Base-by-base conservation (phyloP, 2,797 vertebrate species). In the Diplodus sargus region DNA sequence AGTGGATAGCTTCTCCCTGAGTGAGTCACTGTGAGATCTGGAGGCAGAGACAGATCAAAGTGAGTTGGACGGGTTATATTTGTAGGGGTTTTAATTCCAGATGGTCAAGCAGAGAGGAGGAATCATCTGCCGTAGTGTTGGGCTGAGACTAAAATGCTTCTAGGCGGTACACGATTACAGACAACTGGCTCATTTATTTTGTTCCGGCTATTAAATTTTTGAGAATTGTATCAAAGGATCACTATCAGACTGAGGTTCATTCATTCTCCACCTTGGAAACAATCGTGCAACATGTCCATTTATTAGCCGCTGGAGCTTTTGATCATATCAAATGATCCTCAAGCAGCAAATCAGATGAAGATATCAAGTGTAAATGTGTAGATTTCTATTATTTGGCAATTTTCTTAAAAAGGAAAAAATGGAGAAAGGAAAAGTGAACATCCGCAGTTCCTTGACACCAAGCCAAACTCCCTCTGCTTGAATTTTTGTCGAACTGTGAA, bases 1-100 rank as follows among this genome's bases (percentile, higher is more conserved):
- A 30, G 47, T 23, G 73, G 76, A 82, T 51, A 61, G 53, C 56
- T 81, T 65, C 45, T 74, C 47, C 80, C 60, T 51, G 45, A 82
- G 54, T 65, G 73, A 91, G 83, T 84, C 76, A 59, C 78, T 60
- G 16, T 64, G 65, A 84, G 80, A 68, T 86, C 82, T 80, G 74
- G 77, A 76, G 72, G 71, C 70, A 82, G 78, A 74, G 75, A 67
- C 60, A 67, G 70, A 82, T 88, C 76, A 85, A 78, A 82, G 72
- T 22, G 56, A 79, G 62, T 65, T 70, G 34, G 61, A 47, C 5
- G 4, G 49, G 58, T 76, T 75, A 23, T 62, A 59, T 79, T 63
- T 87, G 52, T 59, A 66, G 65, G 66, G 79, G 59, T 65, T 67
- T 72, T 81, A 42, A 62, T 82, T 43, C 42, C 70, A 42, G 22